phyloP scores from a whole-genome alignment of 2,113 vertebrate species.

The Redunca redunca region DNA sequence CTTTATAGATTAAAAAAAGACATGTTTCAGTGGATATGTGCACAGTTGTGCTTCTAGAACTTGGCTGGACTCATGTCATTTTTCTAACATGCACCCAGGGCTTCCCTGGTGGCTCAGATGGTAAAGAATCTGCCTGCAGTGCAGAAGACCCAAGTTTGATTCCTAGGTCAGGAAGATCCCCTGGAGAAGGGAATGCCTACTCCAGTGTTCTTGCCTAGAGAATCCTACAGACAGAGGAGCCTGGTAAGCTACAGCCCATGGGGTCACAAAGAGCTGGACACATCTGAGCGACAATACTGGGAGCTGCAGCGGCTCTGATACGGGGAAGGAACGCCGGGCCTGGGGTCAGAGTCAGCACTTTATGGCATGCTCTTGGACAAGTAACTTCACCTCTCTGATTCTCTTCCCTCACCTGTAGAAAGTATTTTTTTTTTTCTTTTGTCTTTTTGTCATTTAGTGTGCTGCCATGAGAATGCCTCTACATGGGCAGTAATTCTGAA shows the following conservation, averaged over 20 bases:
- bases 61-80: background rate
- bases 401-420: background rate
- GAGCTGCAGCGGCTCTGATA: background rate
- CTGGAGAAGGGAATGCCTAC: background rate
- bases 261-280: background rate
- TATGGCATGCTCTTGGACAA: background rate
- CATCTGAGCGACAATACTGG: background rate
- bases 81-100: background rate
- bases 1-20: background rate
- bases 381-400: background rate
- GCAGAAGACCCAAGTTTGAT: background rate
- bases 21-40: background rate
- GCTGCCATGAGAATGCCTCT: background rate
- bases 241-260: background rate
- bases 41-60: background rate
- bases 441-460: background rate
- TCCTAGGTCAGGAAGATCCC: background rate
- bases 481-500: background rate
- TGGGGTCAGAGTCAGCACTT: background rate
- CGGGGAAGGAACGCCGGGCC: background rate
- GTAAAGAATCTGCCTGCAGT: background rate
- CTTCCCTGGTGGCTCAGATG: background rate
- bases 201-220: background rate
- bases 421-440: background rate
- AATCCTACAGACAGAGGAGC: background rate